Evolutionary conservation across 2,888 invertebrate genomes (phyloP).

Genomic region (Ochropleura plecta): DNA sequence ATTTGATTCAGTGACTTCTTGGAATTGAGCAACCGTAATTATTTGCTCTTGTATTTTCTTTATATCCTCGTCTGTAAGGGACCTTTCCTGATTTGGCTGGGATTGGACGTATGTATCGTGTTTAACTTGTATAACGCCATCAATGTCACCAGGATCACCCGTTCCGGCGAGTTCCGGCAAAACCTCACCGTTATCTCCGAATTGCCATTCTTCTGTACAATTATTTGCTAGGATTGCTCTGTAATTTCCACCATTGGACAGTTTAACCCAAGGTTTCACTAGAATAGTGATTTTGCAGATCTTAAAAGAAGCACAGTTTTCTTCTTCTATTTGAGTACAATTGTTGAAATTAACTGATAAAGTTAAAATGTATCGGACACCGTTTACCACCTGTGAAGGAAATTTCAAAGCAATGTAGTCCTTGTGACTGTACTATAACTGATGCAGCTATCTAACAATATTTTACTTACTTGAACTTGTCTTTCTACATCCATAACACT

Average conservation of each 20-base stretch:
- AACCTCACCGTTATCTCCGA: slow-evolving; percentile 82
- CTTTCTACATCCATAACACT: slow-evolving; percentile 88
- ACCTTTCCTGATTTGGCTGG: slow-evolving; percentile 72
- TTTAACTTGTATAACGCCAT: slow-evolving; percentile 79
- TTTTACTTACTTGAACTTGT: slow-evolving; percentile 87
- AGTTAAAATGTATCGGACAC: slow-evolving; percentile 90
- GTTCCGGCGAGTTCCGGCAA: slow-evolving; percentile 62
- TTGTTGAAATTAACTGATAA: slow-evolving; percentile 87
- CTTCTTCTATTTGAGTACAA: slow-evolving; percentile 78
- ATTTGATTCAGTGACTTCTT: slow-evolving; percentile 38
- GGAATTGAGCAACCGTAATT: slow-evolving; percentile 74
- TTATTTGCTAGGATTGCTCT: slow-evolving; percentile 92
- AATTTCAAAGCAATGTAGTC: slow-evolving; percentile 25
- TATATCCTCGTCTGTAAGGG: slow-evolving; percentile 79
- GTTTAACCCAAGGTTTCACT: slow-evolving; percentile 92
- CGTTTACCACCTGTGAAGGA: slow-evolving; percentile 90
- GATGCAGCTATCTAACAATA: not conserved
- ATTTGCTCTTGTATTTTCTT: slow-evolving; percentile 85
- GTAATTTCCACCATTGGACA: slow-evolving; percentile 90
- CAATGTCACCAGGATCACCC: slow-evolving; percentile 71
- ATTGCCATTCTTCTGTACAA: slow-evolving; percentile 91
- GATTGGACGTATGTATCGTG: slow-evolving; percentile 77
- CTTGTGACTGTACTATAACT: slow-evolving; percentile 4
- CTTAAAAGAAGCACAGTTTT: slow-evolving; percentile 77
- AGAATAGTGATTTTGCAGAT: slow-evolving; percentile 91